These are phyloP conservation scores for Pterocles burchelli DNA, from an alignment of 2,113 vertebrate species.

Conservation along the genomic window DNA sequence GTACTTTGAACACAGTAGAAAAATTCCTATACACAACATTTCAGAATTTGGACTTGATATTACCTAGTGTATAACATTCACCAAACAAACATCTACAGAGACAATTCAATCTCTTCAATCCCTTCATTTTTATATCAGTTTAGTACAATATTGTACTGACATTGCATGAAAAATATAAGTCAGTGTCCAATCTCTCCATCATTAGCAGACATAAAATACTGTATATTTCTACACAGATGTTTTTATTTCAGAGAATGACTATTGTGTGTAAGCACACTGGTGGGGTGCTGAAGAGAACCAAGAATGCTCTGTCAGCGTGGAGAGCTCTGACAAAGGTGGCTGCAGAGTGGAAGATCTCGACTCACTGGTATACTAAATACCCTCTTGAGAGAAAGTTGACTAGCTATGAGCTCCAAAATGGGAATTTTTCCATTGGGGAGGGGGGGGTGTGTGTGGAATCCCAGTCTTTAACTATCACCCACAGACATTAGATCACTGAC, in stretches of 20 bases:
- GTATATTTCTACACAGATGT: neutral
- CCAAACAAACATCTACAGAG: neutral
- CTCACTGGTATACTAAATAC: neutral
- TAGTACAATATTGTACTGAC: neutral
- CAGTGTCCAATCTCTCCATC: neutral
- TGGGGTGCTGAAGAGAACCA: neutral
- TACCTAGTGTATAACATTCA: neutral
- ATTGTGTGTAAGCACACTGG: neutral
- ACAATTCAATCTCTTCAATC: neutral
- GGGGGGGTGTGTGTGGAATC: neutral
- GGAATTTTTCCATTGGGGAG: neutral
- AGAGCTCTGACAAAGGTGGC: neutral
- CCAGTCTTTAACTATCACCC: conserved; percentile 19
- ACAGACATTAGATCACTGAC: conserved; percentile 51
- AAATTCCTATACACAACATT: neutral
- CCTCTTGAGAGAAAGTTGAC: neutral
- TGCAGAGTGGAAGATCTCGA: neutral
- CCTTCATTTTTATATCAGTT: neutral
- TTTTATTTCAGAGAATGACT: neutral
- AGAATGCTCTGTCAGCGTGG: neutral
- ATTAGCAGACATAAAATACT: neutral
- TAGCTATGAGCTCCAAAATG: neutral
- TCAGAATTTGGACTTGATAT: neutral
- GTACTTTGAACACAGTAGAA: neutral
- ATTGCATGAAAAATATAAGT: neutral